A percentile compares a stretch with the other conserved stretches of the same genome.
phyloP scores from a whole-genome alignment of 2,797 vertebrate species.

The Pangasius sanitwongsei region DNA sequence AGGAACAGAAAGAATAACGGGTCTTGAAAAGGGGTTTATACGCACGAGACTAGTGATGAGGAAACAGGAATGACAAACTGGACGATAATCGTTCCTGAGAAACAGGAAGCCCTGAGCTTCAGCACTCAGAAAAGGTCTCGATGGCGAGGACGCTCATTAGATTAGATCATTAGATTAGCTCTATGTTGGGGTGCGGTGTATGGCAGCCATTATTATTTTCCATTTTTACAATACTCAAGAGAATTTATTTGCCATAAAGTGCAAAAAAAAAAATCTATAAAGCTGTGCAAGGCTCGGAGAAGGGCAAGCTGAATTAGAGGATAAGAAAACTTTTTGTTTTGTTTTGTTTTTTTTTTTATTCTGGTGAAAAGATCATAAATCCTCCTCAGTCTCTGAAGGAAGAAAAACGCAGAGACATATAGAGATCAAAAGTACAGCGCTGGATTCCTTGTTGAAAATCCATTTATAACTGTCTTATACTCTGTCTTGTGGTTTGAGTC shows the following conservation, averaged over 20 bases:
- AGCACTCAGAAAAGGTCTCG: not conserved
- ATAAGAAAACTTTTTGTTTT: conserved; percentile 43
- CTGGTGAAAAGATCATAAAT: conserved; percentile 80
- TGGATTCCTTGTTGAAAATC: not conserved
- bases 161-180: conserved; percentile 8
- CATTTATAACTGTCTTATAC: conserved; percentile 9
- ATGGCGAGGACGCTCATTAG: no score
- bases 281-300: not conserved
- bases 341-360: not conserved
- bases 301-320: conserved; percentile 11
- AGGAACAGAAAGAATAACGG: not conserved
- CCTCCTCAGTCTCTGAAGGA: conserved; percentile 69
- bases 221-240: conserved; percentile 38
- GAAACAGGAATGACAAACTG: not conserved
- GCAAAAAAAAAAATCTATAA: conserved; percentile 12
- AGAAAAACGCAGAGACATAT: conserved; percentile 51
- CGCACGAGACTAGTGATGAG: not conserved
- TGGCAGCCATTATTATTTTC: conserved; percentile 25
- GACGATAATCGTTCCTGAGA: not conserved
- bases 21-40: not conserved
- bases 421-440: conserved; percentile 41
- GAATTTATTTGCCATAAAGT: conserved; percentile 31
- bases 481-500: not conserved
- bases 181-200: conserved; percentile 3
- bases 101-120: not conserved